These are phyloP conservation scores for Microtus agrestis DNA, from an alignment of 2,797 vertebrate genomes.

Conservation along the genomic window DNA sequence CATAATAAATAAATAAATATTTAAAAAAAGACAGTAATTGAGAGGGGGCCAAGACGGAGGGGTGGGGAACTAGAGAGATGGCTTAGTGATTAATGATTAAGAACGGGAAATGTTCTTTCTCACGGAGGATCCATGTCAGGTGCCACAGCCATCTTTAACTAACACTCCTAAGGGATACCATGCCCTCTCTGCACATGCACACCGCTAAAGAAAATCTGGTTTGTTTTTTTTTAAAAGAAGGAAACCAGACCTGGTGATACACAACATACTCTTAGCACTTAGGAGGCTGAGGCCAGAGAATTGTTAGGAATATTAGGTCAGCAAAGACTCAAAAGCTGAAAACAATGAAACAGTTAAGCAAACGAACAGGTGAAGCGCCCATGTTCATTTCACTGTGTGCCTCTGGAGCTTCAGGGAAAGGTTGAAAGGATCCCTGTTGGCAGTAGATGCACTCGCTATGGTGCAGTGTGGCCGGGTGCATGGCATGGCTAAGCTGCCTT, in stretches of 20 bases:
- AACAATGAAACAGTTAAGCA: background rate
- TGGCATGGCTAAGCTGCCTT: background rate
- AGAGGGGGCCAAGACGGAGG: background rate
- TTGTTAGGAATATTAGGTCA: background rate
- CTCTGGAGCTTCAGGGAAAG: background rate
- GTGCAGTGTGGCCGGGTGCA: background rate
- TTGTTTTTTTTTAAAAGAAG: background rate
- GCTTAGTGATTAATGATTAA: background rate
- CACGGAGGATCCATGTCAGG: background rate
- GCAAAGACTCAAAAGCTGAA: background rate
- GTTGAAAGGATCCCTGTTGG: background rate
- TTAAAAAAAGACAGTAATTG: background rate
- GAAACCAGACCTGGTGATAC: background rate
- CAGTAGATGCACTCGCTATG: background rate
- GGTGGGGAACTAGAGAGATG: background rate
- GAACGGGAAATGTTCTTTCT: background rate
- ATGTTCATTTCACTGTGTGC: constrained; percentile 21
- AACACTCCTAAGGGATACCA: background rate
- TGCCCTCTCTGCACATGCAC: background rate
- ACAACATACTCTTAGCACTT: background rate
- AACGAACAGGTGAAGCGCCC: background rate
- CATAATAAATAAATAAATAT: too few relatives aligned
- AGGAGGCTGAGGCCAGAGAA: background rate
- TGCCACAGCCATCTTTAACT: background rate
- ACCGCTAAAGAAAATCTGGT: background rate